phyloP scores from a whole-genome alignment of 2,797 vertebrate genomes.

The Morus bassanus region DNA sequence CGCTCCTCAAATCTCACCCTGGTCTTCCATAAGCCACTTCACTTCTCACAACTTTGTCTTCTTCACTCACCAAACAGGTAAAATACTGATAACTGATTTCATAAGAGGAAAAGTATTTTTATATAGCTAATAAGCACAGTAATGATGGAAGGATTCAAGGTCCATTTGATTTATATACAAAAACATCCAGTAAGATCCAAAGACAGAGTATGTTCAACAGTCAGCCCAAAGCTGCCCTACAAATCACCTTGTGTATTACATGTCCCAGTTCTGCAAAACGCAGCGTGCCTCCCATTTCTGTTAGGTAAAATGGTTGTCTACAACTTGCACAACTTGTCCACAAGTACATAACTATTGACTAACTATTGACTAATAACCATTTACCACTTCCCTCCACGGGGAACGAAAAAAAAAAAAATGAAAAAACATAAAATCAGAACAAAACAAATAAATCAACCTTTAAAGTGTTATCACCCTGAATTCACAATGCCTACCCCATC shows the following conservation, averaged over 20 bases:
- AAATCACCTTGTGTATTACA: neutral
- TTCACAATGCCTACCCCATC: neutral
- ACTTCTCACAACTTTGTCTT: neutral
- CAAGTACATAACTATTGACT: neutral
- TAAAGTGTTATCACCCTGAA: neutral
- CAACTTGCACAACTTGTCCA: neutral
- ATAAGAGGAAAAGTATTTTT: neutral
- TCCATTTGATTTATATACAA: neutral
- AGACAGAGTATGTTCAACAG: neutral
- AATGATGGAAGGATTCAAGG: neutral
- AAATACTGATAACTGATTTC: neutral
- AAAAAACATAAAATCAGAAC: neutral
- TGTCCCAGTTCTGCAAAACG: neutral
- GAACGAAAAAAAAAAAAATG: neutral
- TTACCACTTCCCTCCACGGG: neutral
- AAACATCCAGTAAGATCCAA: neutral
- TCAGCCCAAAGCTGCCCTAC: neutral
- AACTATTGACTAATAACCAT: neutral
- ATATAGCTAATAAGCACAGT: neutral
- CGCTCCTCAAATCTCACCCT: neutral
- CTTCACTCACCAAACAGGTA: neutral
- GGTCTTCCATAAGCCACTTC: neutral
- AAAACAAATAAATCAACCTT: neutral
- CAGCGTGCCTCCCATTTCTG: neutral
- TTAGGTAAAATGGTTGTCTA: neutral